Evolutionary conservation across 2,888 invertebrate species (phyloP).

Genomic region (Diogma glabrata): DNA sequence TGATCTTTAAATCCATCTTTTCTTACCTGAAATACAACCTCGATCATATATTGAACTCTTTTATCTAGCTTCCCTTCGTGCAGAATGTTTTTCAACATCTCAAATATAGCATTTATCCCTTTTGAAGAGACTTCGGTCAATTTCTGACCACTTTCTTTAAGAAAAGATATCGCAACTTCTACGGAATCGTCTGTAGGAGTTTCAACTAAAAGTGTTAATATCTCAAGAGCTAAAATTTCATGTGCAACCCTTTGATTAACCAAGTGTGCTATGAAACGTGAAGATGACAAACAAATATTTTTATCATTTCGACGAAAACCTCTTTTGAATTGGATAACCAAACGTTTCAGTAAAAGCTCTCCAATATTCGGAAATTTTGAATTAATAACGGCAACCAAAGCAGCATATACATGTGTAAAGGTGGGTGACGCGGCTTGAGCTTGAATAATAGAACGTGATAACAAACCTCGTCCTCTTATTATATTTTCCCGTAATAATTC

Average conservation of each 20-base stretch:
- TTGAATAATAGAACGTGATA: constrained; percentile 88
- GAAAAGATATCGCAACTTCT: constrained; percentile 89
- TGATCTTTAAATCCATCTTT: constrained; percentile 96
- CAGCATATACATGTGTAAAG: constrained; percentile 95
- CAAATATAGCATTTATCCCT: constrained; percentile 82
- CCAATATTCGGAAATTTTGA: constrained; percentile 97
- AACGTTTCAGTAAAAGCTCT: constrained; percentile 75
- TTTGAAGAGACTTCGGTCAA: constrained; percentile 68
- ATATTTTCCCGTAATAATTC: constrained; percentile 92
- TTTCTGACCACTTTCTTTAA: constrained; percentile 95
- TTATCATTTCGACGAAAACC: constrained; percentile 93
- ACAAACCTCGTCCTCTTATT: constrained; percentile 85
- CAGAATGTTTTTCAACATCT: constrained; percentile 84
- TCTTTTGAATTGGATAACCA: constrained; percentile 88
- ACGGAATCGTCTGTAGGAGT: constrained; percentile 96
- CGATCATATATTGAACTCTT: constrained; percentile 97
- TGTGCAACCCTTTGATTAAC: constrained; percentile 96
- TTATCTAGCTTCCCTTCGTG: constrained; percentile 88
- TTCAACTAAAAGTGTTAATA: constrained; percentile 85
- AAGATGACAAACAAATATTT: constrained; percentile 75
- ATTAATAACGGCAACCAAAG: constrained; percentile 90
- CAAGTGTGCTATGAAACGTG: constrained; percentile 90
- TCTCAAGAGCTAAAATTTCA: constrained; percentile 89
- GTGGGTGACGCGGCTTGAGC: constrained; percentile 96
- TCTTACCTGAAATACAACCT: constrained; percentile 90